Evolutionary conservation across 2,888 invertebrate species (phyloP).

Genomic region (Mongoloraphidia duomilia): DNA sequence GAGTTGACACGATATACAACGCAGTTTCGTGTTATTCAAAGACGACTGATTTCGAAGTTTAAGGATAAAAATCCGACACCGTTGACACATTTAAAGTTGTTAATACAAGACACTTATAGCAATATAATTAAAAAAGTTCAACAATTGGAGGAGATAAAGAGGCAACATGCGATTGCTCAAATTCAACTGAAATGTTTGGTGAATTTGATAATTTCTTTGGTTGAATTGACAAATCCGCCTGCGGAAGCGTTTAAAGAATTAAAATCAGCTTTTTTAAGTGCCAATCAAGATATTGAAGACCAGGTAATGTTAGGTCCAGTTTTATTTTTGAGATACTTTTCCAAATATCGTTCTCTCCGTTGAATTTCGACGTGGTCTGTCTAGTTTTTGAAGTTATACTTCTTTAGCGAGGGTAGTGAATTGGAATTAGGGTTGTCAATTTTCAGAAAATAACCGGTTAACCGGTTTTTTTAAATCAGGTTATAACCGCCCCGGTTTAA

Average conservation of each 20-base stretch:
- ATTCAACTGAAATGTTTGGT: conserved; percentile 23
- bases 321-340: neutral
- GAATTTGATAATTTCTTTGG: conserved; percentile 20
- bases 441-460: too few species aligned
- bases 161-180: conserved; percentile 22
- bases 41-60: conserved; percentile 58
- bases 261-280: conserved; percentile 21
- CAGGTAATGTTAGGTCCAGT: conserved; percentile 19
- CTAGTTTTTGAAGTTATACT: too few species aligned
- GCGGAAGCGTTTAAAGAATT: conserved; percentile 18
- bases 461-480: too few species aligned
- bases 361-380: neutral
- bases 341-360: neutral
- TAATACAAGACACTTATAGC: conserved; percentile 54
- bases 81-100: conserved; percentile 52
- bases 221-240: conserved; percentile 22
- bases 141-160: conserved; percentile 32
- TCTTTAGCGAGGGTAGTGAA: too few species aligned
- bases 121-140: conserved; percentile 38
- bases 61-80: conserved; percentile 66
- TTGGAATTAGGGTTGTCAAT: too few species aligned
- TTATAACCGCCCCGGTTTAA: too few species aligned
- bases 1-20: conserved; percentile 41
- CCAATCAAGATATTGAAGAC: conserved; percentile 22
- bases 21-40: conserved; percentile 66